Evolutionary conservation across 2,888 invertebrate genomes (phyloP).

Genomic region (Callyntrura sp.): DNA sequence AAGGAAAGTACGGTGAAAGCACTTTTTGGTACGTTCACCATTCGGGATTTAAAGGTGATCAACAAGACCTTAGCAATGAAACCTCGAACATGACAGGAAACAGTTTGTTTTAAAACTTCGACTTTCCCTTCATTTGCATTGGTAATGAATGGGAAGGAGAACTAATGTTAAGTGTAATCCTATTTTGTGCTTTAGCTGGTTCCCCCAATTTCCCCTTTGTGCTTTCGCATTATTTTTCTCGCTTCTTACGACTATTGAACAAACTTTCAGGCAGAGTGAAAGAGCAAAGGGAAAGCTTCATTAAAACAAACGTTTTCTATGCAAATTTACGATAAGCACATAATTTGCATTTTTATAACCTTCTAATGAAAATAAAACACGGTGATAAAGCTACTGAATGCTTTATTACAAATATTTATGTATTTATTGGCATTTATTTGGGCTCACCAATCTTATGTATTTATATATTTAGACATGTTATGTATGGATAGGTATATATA

Average conservation of each 20-base stretch:
- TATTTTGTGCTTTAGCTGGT: slow-evolving; percentile 10
- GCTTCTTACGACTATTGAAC: neutral
- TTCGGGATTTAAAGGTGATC: slow-evolving; percentile 38
- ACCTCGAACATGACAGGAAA: slow-evolving; percentile 2
- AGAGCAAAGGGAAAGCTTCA: neutral
- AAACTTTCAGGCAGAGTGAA: slow-evolving; percentile 10
- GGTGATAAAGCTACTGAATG: neutral
- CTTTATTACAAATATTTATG: slow-evolving; percentile 71
- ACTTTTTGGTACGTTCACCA: neutral
- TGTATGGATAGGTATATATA: slow-evolving; percentile 14
- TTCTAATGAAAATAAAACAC: slow-evolving; percentile 26
- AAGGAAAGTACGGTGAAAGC: neutral
- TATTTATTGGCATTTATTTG: slow-evolving; percentile 77
- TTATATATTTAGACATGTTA: neutral
- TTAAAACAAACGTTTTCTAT: slow-evolving; percentile 5
- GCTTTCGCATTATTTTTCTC: neutral
- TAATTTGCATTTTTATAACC: slow-evolving; percentile 28
- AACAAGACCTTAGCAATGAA: slow-evolving; percentile 34
- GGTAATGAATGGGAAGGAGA: slow-evolving; percentile 36
- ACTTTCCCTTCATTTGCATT: slow-evolving; percentile 33
- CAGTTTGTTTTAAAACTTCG: neutral
- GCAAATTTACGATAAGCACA: slow-evolving; percentile 6
- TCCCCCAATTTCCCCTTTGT: neutral
- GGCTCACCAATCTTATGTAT: slow-evolving; percentile 63
- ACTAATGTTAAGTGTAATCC: slow-evolving; percentile 39